Evolutionary conservation across 1,140 invertebrate species (phyloP).

Genomic region (Gryon sp.): DNA sequence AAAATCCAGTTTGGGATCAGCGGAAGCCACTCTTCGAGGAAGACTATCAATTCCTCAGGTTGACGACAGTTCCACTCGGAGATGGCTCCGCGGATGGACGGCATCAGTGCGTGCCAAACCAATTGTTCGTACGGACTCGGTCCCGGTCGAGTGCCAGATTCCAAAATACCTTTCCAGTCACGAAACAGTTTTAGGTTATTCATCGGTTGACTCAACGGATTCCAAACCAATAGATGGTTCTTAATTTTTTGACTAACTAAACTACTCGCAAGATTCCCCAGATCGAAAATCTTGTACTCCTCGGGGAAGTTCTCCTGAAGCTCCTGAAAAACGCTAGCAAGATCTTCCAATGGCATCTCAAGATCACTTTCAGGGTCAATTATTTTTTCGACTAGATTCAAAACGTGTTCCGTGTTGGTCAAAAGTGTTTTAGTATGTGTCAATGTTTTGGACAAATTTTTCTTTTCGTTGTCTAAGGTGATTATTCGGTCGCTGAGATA

Average conservation of each 20-base stretch:
- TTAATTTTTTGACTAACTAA: constrained; percentile 85
- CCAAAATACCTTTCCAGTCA: constrained; percentile 86
- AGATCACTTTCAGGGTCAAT: constrained; percentile 80
- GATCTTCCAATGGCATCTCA: constrained; percentile 86
- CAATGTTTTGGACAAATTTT: constrained; percentile 85
- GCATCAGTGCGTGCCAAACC: constrained; percentile 95
- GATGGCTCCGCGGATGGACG: constrained; percentile 85
- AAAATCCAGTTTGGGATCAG: constrained; percentile 91
- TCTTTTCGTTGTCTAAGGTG: constrained; percentile 89
- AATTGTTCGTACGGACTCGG: constrained; percentile 88
- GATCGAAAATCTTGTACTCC: constrained; percentile 83
- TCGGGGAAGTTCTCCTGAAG: constrained; percentile 84
- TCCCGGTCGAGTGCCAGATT: constrained; percentile 78
- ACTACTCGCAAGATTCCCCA: constrained; percentile 84
- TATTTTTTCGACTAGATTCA: constrained; percentile 85
- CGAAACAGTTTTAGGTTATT: constrained; percentile 84
- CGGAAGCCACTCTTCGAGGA: constrained; percentile 90
- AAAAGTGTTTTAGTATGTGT: constrained; percentile 88
- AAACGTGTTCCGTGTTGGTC: constrained; percentile 85
- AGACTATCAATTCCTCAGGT: constrained; percentile 86
- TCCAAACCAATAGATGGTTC: constrained; percentile 85
- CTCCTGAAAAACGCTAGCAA: constrained; percentile 86
- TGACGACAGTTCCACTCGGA: constrained; percentile 87
- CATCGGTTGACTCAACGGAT: constrained; percentile 84
- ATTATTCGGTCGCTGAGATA: constrained; percentile 88